A percentile compares a stretch with the other conserved stretches of the same genome.
Evolutionary conservation across 1,140 invertebrate genomes (phyloP).

Genomic region (Bombus pyrosoma): DNA sequence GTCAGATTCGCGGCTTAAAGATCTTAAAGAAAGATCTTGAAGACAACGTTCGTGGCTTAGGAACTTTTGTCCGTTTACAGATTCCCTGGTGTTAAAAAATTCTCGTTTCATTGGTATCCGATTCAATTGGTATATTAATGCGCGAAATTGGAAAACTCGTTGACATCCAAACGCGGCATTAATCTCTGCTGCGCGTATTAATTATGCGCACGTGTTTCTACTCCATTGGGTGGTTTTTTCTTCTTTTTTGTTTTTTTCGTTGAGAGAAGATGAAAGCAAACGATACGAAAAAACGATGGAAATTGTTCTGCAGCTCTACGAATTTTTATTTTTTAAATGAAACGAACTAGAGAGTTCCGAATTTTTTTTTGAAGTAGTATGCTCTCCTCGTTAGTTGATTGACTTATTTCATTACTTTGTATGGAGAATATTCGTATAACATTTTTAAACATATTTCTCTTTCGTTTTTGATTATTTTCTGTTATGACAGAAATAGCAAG

Average conservation of each 20-base stretch:
- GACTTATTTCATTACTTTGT: not conserved
- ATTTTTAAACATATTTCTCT: not conserved
- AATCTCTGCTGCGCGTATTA: not conserved
- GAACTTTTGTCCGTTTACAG: slow-evolving; percentile 20
- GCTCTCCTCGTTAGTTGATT: not conserved
- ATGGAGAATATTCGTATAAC: not conserved
- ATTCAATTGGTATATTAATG: not conserved
- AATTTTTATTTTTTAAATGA: not conserved
- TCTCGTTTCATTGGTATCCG: not conserved
- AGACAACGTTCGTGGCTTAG: not conserved
- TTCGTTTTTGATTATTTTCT: not conserved
- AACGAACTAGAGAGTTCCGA: too few species aligned
- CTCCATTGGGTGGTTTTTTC: not conserved
- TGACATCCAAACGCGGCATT: not conserved
- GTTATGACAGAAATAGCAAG: not conserved
- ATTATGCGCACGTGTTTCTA: not conserved
- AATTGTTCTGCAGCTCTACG: not conserved
- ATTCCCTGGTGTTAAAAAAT: slow-evolving; percentile 8
- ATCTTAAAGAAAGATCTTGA: too few species aligned
- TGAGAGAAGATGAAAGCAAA: not conserved
- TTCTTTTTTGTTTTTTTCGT: not conserved
- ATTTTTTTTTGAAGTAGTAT: not conserved
- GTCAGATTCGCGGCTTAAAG: slow-evolving; percentile 27
- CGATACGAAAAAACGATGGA: not conserved
- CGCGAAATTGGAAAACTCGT: not conserved